Evolutionary conservation across 2,797 vertebrate genomes (phyloP), one percentile per base, ranked within the genome.

Genomic region (Agapornis canus): DNA sequence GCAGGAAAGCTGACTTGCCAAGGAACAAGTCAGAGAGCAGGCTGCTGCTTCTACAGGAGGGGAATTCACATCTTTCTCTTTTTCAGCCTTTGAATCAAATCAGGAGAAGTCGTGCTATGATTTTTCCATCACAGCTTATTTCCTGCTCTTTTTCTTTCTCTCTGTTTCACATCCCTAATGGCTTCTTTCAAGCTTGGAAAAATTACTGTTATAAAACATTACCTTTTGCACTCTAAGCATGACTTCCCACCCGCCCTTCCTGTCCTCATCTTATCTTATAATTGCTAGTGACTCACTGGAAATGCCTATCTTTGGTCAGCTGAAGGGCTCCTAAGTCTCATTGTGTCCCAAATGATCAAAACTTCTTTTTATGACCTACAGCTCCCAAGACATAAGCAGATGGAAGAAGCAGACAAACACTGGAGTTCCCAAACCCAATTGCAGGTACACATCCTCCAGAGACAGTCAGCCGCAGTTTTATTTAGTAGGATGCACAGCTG

Each of bases 81-180:
- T 77, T 54, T 21, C 13, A 66, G 59, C 11, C 51, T 52, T 27
- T 60, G 40, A 11, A 49, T 40, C 0, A 0, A 84, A 76, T 0
- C 2, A 0, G 7, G 27, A 25, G 22, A 63, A 87, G 17, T 0
- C 10, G 14, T 61, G 10, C 15, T 29, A 17, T 0, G 1, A 32
- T 82, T 86, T 68, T 83, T 59, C 45, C 49, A 10, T 6, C 37
- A 18, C 29, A 65, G 23, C 1, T 75, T 37, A 47, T 49, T 86
- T 82, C 20, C 19, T 56, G 13, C 18, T 49, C 48, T 21, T 86
- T 19, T 66, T 26, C 13, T 52, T 83, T 29, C 43, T 39, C 42
- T 42, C 29, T 29, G 2, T 78, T 82, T 78, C 42, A 21, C 9
- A 77, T 27, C 6, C 26, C 43, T 80, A 60, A 20, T 9, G 14